Conservation (phyloP, 2,888 invertebrate species). For the Idaea dimidiata region DNA sequence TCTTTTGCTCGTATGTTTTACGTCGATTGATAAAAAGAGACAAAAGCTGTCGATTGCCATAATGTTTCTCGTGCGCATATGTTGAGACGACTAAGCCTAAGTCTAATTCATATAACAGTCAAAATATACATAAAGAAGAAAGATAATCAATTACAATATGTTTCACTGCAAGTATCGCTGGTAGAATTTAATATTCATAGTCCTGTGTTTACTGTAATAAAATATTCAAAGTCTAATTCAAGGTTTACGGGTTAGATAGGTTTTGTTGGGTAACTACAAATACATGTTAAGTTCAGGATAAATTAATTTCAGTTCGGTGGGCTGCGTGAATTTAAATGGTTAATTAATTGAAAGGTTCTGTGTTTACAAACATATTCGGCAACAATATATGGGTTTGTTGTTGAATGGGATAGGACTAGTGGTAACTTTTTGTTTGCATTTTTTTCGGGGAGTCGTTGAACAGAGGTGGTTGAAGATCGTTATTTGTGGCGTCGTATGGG, state of each 20-base stretch:
- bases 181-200: neutral
- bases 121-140: neutral
- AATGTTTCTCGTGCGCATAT: too few species aligned
- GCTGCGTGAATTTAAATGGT: neutral
- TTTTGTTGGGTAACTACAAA: neutral
- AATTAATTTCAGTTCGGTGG: slow-evolving; percentile 1
- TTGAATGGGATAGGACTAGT: too few species aligned
- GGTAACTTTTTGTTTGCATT: too few species aligned
- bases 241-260: neutral
- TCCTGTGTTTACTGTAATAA: neutral
- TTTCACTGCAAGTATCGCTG: neutral
- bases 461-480: too few species aligned
- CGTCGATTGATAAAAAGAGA: too few species aligned
- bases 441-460: too few species aligned
- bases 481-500: too few species aligned
- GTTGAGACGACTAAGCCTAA: too few species aligned
- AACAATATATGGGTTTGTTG: neutral
- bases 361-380: neutral
- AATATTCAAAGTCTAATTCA: neutral
- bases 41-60: too few species aligned
- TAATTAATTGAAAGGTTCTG: neutral
- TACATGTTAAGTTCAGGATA: neutral
- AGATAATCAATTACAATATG: too few species aligned
- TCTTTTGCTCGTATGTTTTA: too few species aligned
- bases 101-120: too few species aligned